Conservation (phyloP, 1,140 invertebrate species). For the Philotrypesis tridentata region DNA sequence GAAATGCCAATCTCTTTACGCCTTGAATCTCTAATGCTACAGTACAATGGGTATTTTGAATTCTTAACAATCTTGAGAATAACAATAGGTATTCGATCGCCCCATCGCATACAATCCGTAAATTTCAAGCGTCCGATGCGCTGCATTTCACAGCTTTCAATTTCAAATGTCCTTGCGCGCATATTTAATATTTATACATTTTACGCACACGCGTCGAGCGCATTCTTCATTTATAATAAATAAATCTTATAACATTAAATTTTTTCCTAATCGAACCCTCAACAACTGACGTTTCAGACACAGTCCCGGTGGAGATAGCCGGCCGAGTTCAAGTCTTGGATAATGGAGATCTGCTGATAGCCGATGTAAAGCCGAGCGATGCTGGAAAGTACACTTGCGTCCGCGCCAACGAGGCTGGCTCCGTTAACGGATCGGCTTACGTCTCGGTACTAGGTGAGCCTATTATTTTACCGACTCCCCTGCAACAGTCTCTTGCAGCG, state of each 20-base stretch:
- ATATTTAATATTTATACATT: no score
- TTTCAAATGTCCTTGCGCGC: neutral
- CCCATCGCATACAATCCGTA: neutral
- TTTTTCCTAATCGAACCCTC: no score
- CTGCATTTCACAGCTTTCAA: neutral
- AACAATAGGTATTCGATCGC: neutral
- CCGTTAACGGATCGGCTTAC: slow-evolving; percentile 86
- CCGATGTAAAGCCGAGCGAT: slow-evolving; percentile 87
- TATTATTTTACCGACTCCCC: neutral
- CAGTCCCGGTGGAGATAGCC: slow-evolving; percentile 74
- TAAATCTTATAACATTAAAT: no score
- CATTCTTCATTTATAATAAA: no score
- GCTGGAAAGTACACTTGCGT: slow-evolving; percentile 92
- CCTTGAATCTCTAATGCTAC: no score
- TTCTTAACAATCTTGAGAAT: neutral
- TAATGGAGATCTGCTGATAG: slow-evolving; percentile 89
- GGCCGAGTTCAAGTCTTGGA: slow-evolving; percentile 89
- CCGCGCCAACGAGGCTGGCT: slow-evolving; percentile 90
- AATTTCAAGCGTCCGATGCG: neutral
- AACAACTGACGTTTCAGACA: slow-evolving; percentile 65
- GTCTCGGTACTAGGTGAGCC: slow-evolving; percentile 86
- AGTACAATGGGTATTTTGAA: slow-evolving; percentile 2
- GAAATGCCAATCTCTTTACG: no score
- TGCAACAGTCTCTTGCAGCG: neutral
- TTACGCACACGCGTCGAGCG: neutral